Evolutionary conservation across 92 coral and sea anemone genomes (phyloP).

Genomic region (Desmophyllum pertusum): DNA sequence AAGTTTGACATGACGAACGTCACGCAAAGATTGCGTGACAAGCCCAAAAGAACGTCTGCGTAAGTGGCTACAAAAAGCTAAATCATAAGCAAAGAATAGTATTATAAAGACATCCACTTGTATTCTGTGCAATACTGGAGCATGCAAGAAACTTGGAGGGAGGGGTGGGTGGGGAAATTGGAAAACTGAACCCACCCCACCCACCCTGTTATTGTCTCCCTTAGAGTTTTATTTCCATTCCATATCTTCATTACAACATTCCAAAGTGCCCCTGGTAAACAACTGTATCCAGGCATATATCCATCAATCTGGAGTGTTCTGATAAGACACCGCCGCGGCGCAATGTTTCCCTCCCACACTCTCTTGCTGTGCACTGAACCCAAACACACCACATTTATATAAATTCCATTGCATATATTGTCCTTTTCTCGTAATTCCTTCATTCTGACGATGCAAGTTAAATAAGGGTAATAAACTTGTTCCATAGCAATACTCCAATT

Average conservation of each 20-base stretch:
- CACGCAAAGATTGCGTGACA: too few species aligned
- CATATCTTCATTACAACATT: not conserved
- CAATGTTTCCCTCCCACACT: slow-evolving; percentile 14
- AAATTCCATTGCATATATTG: slow-evolving; percentile 19
- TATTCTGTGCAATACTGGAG: not conserved
- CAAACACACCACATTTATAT: slow-evolving; percentile 29
- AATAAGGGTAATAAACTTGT: slow-evolving; percentile 31
- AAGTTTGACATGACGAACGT: too few species aligned
- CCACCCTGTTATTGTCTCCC: not conserved
- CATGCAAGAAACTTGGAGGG: not conserved
- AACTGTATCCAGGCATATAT: not conserved
- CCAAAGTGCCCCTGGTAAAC: not conserved
- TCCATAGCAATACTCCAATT: slow-evolving; percentile 20
- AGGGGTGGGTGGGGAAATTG: not conserved
- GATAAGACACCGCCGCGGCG: slow-evolving; percentile 1
- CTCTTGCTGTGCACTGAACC: slow-evolving; percentile 13
- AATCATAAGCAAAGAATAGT: not conserved
- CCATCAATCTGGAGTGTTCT: not conserved
- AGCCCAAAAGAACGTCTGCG: too few species aligned
- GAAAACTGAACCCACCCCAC: not conserved
- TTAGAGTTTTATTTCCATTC: not conserved
- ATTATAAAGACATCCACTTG: not conserved
- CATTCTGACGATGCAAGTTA: slow-evolving; percentile 32
- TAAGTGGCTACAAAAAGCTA: too few species aligned
- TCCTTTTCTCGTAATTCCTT: slow-evolving; percentile 24